Conservation (phyloP, 2,888 invertebrate genomes). For the Ametastegia equiseti region DNA sequence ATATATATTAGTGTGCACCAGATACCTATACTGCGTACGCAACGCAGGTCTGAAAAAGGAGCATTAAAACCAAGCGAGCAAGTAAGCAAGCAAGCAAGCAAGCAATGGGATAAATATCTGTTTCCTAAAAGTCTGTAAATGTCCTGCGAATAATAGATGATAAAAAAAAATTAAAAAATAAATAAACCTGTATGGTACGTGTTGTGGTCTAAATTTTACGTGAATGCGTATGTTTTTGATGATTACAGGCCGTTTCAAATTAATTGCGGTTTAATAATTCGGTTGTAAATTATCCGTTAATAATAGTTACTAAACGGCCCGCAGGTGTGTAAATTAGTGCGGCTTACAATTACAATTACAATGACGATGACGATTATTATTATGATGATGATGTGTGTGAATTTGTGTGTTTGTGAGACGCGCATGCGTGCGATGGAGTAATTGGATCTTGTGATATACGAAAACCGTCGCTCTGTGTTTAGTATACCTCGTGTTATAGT, state of each 20-base stretch:
- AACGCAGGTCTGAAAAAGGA: conserved; percentile 56
- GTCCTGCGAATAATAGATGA: conserved; percentile 23
- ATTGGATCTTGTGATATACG: conserved; percentile 72
- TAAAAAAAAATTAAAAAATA: background rate
- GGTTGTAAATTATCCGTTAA: conserved; percentile 55
- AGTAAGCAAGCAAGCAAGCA: background rate
- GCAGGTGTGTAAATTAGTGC: conserved; percentile 58
- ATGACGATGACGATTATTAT: background rate
- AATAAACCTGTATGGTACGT: background rate
- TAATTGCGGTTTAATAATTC: conserved; percentile 50
- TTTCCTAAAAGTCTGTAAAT: conserved; percentile 34
- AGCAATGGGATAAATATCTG: background rate
- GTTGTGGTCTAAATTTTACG: conserved; percentile 7
- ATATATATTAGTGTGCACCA: conserved; percentile 48
- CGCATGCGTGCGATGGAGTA: conserved; percentile 39
- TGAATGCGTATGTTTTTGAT: background rate
- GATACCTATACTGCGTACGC: conserved; percentile 50
- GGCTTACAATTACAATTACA: background rate
- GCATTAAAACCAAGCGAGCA: background rate
- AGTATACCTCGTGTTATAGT: conserved; percentile 55
- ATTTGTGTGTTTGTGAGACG: conserved; percentile 6
- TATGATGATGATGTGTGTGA: background rate
- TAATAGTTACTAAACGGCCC: conserved; percentile 51
- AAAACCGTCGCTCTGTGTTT: conserved; percentile 65
- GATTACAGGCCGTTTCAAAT: conserved; percentile 17